Evolutionary conservation across 2,888 invertebrate species (phyloP).

Genomic region (Galeruca laticollis): DNA sequence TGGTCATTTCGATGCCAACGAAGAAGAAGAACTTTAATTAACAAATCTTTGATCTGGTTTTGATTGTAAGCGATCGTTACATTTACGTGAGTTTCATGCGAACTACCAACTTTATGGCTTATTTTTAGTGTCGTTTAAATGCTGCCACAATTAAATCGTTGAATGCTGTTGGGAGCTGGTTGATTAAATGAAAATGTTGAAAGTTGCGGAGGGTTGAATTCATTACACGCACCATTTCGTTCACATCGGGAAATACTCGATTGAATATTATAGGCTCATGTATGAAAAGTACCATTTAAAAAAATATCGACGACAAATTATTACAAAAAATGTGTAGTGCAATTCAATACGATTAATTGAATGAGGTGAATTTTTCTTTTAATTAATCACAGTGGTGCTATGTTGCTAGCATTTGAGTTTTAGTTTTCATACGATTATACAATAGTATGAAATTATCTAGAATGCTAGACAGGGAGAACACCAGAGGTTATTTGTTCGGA

Average conservation of each 20-base stretch:
- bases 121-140: constrained; percentile 47
- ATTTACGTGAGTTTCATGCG: constrained; percentile 45
- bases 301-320: too few species aligned
- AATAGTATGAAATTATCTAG: too few species aligned
- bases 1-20: constrained; percentile 41
- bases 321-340: too few species aligned
- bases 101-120: constrained; percentile 42
- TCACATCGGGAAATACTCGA: constrained; percentile 11
- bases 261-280: neutral
- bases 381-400: too few species aligned
- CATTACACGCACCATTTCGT: constrained; percentile 33
- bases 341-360: too few species aligned
- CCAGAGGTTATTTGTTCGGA: too few species aligned
- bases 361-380: too few species aligned
- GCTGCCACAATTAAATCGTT: constrained; percentile 43
- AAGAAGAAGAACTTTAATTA: constrained; percentile 51
- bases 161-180: constrained; percentile 32
- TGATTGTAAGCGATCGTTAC: constrained; percentile 39
- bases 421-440: too few species aligned
- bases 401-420: too few species aligned
- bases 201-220: constrained; percentile 29
- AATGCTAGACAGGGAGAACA: too few species aligned
- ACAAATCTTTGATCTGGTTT: constrained; percentile 48
- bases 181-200: constrained; percentile 42
- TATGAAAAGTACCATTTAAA: neutral